A percentile compares a stretch with the other conserved stretches of the same genome.
Evolutionary conservation across 1,140 invertebrate genomes (phyloP).

Genomic region (Saccostrea cuccullata): DNA sequence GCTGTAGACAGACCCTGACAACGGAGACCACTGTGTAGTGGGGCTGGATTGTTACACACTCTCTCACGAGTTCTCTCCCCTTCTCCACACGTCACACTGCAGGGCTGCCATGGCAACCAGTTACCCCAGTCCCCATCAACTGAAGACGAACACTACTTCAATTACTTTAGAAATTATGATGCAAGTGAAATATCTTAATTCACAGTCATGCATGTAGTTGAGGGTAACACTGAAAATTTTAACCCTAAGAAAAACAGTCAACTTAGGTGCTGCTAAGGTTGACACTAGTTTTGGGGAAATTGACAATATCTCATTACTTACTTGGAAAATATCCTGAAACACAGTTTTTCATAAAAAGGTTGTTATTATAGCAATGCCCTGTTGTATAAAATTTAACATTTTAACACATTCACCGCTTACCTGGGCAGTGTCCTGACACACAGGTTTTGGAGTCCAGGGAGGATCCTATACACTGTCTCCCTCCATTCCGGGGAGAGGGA

Average conservation of each 20-base stretch:
- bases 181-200: too few relatives aligned
- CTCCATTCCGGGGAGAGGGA: constrained; percentile 77
- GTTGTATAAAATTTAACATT: too few relatives aligned
- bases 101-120: constrained; percentile 79
- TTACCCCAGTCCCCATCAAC: constrained; percentile 80
- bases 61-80: constrained; percentile 65
- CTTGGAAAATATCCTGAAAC: background rate
- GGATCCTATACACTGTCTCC: constrained; percentile 68
- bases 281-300: too few relatives aligned
- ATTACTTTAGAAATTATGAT: background rate
- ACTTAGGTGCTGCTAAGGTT: too few relatives aligned
- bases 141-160: constrained; percentile 37
- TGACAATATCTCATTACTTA: background rate
- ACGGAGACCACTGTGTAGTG: constrained; percentile 64
- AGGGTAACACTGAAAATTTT: too few relatives aligned
- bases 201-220: too few relatives aligned
- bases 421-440: constrained; percentile 68
- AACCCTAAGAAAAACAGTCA: too few relatives aligned
- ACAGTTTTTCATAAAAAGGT: background rate
- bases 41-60: constrained; percentile 68
- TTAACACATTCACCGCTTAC: constrained; percentile 51
- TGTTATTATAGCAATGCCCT: too few relatives aligned
- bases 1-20: constrained; percentile 66
- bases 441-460: constrained; percentile 66
- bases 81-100: constrained; percentile 71